Evolutionary conservation across 2,888 invertebrate species (phyloP).

Genomic region (Andricus quercusramuli): DNA sequence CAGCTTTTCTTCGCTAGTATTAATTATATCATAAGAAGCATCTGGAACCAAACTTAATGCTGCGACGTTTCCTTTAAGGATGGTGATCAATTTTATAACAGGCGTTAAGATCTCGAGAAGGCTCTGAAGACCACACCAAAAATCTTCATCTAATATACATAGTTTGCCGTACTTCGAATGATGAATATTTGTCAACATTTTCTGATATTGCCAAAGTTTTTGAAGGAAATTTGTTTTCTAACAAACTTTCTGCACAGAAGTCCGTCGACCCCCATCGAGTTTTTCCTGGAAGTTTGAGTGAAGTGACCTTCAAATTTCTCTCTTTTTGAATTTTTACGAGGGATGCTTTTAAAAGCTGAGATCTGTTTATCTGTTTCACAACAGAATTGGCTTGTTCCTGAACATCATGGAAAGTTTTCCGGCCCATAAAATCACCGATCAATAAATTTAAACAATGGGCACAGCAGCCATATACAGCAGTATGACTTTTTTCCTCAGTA

Average conservation of each 20-base stretch:
- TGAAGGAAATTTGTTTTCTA: not conserved
- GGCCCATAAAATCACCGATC: too few species aligned
- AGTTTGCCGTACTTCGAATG: not conserved
- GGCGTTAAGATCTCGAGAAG: not conserved
- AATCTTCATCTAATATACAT: not conserved
- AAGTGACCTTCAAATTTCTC: not conserved
- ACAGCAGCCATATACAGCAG: too few species aligned
- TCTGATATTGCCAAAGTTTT: conserved; percentile 20
- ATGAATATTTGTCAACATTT: not conserved
- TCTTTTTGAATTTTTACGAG: conserved; percentile 2
- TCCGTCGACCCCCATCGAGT: conserved; percentile 10
- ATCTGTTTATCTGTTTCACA: not conserved
- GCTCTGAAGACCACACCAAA: not conserved
- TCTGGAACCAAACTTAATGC: not conserved
- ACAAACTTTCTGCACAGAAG: conserved; percentile 15
- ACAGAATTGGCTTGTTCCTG: not conserved
- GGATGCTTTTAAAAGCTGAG: not conserved
- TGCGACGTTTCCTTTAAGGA: not conserved
- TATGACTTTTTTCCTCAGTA: too few species aligned
- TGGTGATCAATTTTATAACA: not conserved
- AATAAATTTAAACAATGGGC: too few species aligned
- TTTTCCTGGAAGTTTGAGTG: conserved; percentile 15
- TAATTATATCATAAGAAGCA: too few species aligned
- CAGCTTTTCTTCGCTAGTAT: too few species aligned
- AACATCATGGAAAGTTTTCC: not conserved